Percentiles rank a stretch among this genome's conserved stretches.
Conservation (phyloP, 2,113 vertebrate genomes). For the Indri indri region DNA sequence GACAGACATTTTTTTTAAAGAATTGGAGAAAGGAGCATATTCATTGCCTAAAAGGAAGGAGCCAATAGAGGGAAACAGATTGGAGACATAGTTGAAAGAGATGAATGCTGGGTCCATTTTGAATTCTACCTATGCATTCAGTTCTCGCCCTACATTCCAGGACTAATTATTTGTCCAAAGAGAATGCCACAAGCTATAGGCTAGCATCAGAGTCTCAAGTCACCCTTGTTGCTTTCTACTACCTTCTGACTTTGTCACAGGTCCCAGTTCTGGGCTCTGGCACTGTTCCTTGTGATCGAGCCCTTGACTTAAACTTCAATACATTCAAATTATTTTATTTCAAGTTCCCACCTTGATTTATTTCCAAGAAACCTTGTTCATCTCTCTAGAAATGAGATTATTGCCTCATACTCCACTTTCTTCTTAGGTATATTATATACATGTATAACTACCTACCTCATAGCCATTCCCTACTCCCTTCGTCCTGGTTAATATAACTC, state of each 20-base stretch:
- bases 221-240: not conserved
- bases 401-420: not conserved
- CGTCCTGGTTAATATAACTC: not conserved
- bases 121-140: not conserved
- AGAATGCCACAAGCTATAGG: not conserved
- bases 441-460: not conserved
- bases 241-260: not conserved
- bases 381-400: not conserved
- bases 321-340: not conserved
- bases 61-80: not conserved
- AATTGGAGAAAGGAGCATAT: not conserved
- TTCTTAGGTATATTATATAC: not conserved
- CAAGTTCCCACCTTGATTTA: not conserved
- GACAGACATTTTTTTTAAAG: not conserved
- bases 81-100: not conserved
- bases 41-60: not conserved
- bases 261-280: not conserved
- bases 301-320: not conserved
- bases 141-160: not conserved
- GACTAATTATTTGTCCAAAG: not conserved
- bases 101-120: not conserved
- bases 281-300: not conserved
- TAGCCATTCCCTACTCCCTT: not conserved
- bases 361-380: not conserved
- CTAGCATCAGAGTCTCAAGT: not conserved